Evolutionary conservation across 2,113 vertebrate species (phyloP).

Genomic region (Rhinopomastus cyanomelas): DNA sequence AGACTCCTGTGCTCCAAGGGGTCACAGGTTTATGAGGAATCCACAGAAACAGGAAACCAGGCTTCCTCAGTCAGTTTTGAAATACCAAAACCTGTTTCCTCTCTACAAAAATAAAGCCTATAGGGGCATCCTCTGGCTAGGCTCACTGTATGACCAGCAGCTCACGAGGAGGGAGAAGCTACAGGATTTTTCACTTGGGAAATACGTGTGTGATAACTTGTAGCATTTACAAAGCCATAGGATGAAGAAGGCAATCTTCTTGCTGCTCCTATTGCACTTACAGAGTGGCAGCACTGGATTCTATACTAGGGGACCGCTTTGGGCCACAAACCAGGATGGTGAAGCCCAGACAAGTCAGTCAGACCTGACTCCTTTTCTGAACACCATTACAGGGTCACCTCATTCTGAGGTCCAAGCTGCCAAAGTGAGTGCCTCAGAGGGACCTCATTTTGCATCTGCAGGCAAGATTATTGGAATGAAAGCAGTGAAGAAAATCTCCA

Average conservation of each 20-base stretch:
- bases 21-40: conserved; percentile 63
- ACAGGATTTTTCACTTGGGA: background rate
- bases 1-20: conserved; percentile 22
- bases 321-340: background rate
- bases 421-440: background rate
- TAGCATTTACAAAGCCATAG: background rate
- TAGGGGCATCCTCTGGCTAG: background rate
- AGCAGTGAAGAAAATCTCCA: background rate
- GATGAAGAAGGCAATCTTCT: conserved; percentile 54
- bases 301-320: background rate
- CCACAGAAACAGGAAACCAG: conserved; percentile 77
- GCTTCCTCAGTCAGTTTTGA: conserved; percentile 69
- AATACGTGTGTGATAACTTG: background rate
- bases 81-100: conserved; percentile 80
- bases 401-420: background rate
- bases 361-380: background rate
- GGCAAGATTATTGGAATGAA: background rate
- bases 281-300: conserved; percentile 16
- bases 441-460: background rate
- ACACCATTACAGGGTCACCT: background rate
- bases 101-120: conserved; percentile 42
- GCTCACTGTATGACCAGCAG: conserved; percentile 33
- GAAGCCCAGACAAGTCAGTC: background rate
- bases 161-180: background rate
- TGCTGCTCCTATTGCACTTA: conserved; percentile 58